Base-by-base conservation (phyloP, 2,113 vertebrate species). In the Pardalotus punctatus region DNA sequence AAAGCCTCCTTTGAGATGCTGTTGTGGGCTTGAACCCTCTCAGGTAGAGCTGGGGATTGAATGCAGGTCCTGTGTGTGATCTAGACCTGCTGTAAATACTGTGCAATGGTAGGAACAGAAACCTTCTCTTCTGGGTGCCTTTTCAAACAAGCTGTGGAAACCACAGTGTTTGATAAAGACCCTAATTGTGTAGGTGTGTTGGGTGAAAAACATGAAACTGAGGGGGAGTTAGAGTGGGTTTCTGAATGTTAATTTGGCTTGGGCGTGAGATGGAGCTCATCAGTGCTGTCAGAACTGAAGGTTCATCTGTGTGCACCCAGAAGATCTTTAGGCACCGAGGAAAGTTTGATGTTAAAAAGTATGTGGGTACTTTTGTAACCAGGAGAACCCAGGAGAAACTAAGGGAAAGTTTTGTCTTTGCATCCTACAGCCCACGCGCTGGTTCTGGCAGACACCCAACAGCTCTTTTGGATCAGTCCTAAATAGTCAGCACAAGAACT, bases 181-280 rank as follows among this genome's bases (percentile, higher is more conserved):
- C 64, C 50, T 70, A 65, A 56, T 64, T 70, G 33, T 66, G 88
- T 95, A 93, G 92, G 82, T 95, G 86, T 90, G 42, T 77, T 83
- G 83, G 90, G 91, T 86, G 88, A 92, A 92, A 94, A 88, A 70
- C 58, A 80, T 42, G 50, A 92, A 92, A 73, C 42, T 90, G 82
- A 73, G 95, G 50, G 67, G 64, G 82, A 81, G 45, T 90, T 83
- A 38, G 85, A 88, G 95, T 94, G 78, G 86, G 82, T 92, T 96
- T 90, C 60, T 81, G 88, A 88, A 83, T 95, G 64, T 10, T 94
- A 77, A 88, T 70, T 94, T 45, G 35, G 35, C 35, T 85, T 77
- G 85, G 71, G 94, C 0, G 1, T 94, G 82, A 92, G 74, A 90
- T 80, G 43, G 21, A 93, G 29, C 48, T 86, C 71, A 38, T 79